Percentiles rank a stretch among this genome's conserved stretches.
Evolutionary conservation across 2,113 vertebrate species (phyloP).

Genomic region (Atherinomorus stipes): DNA sequence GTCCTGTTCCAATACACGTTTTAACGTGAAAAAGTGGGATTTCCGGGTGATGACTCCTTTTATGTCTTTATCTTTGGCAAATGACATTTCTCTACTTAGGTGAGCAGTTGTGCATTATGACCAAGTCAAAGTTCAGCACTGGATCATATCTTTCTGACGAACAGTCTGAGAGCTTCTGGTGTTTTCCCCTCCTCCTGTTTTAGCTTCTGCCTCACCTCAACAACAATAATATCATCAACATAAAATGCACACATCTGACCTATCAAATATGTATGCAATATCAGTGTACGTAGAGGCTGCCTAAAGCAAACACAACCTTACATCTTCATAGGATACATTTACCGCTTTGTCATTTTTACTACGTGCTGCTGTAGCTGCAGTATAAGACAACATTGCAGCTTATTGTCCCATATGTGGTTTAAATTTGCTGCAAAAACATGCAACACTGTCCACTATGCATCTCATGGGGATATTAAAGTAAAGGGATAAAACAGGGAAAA

Average conservation of each 20-base stretch:
- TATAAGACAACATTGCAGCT: constrained; percentile 29
- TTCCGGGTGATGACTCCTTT: neutral
- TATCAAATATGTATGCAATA: constrained; percentile 74
- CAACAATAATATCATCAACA: constrained; percentile 58
- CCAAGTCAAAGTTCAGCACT: constrained; percentile 43
- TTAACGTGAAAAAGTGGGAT: too few species aligned
- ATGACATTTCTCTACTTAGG: neutral
- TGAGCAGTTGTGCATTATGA: constrained; percentile 11
- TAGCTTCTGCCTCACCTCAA: constrained; percentile 33
- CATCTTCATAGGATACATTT: constrained; percentile 53
- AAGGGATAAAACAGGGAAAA: constrained; percentile 59
- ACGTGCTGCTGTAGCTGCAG: constrained; percentile 18
- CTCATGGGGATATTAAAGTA: constrained; percentile 66
- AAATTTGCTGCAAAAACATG: constrained; percentile 49
- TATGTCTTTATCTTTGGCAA: neutral
- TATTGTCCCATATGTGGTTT: constrained; percentile 60
- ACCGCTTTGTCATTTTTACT: constrained; percentile 65
- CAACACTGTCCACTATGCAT: constrained; percentile 40
- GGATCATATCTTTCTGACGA: constrained; percentile 27
- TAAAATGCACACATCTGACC: constrained; percentile 57
- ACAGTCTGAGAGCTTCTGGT: constrained; percentile 19
- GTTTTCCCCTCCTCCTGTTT: constrained; percentile 11
- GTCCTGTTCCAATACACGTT: too few species aligned
- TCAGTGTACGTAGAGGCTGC: constrained; percentile 42
- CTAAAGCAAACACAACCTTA: constrained; percentile 49